Conservation (phyloP, 2,113 vertebrate species). For the Mormyrus iriodes region DNA sequence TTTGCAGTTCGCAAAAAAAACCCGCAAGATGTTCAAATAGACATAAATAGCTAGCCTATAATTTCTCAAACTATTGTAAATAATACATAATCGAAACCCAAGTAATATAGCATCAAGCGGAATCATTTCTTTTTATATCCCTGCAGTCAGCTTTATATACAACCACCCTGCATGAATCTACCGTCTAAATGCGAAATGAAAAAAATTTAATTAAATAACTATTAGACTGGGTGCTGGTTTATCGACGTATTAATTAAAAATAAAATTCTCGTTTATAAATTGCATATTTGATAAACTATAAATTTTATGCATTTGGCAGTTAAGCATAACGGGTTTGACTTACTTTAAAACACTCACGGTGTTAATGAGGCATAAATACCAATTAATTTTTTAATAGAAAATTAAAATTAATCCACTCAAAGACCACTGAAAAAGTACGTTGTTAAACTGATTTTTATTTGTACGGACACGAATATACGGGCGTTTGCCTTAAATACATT, state of each 20-base stretch:
- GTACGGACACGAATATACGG: slow-evolving; percentile 66
- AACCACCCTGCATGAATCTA: neutral
- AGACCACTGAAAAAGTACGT: slow-evolving; percentile 40
- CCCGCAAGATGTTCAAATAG: neutral
- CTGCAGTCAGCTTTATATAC: neutral
- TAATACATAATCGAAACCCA: neutral
- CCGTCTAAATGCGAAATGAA: neutral
- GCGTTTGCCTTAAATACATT: slow-evolving; percentile 66
- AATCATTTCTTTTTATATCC: neutral
- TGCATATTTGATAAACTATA: neutral
- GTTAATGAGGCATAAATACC: neutral
- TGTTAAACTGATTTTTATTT: slow-evolving; percentile 68
- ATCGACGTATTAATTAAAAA: neutral
- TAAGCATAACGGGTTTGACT: neutral
- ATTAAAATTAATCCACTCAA: slow-evolving; percentile 39
- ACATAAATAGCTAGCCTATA: neutral
- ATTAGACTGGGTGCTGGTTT: neutral
- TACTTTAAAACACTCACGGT: neutral
- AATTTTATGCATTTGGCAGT: neutral
- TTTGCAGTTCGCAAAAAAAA: neutral
- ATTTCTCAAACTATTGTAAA: neutral
- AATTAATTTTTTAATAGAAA: neutral
- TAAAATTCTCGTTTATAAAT: neutral
- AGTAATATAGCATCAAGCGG: neutral
- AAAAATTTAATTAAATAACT: neutral